Evolutionary conservation across 1,140 invertebrate species (phyloP), one percentile per base, ranked within the genome.

Genomic region (Drosophila hydei): DNA sequence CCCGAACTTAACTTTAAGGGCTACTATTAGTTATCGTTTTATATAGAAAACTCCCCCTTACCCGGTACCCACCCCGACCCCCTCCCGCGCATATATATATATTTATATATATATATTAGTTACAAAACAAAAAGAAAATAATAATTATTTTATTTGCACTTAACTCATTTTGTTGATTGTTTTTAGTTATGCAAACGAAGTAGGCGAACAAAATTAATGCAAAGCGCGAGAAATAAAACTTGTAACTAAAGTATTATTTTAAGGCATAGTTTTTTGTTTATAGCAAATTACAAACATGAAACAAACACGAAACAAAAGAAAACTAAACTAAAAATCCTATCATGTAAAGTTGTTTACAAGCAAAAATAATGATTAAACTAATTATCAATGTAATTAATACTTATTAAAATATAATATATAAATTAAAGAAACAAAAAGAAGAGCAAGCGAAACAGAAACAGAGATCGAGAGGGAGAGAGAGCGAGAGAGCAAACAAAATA

Each of bases 221-320:
- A 72, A 77, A 85, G 74, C 64, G 71, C 79, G 65, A 54, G 54
- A 78, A 72, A 79, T 63, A 43, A 74, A 81, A 75, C 16, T 72
- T 89, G 85, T 89, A 89, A 89, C 85, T 89, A 85, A 89, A 89
- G 85, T 89, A 89, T 89, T 89, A 89, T 89, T 89, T 74, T 85
- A 89, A 89, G 79, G 77, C 81, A 87, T 85, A 87, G 81, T 80
- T 88, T 87, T 87, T 88, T 70, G 83, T 87, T 33, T 87, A 75
- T 87, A 87, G 83, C 83, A 75, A 87, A 71, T 78, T 75, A 72
- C 61, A 69, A 30, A 71, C 63, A 72, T 23, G 64, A 60, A 68
- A 63, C 33, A 43, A 69, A 54, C 14, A 43, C 65, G 21, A 62
- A 40, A 48, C 27, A 68, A 77, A 30, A 54, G 18, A 48, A 58